Conservation (phyloP, 2,113 vertebrate genomes). For the Forbesichthys papilliferus region DNA sequence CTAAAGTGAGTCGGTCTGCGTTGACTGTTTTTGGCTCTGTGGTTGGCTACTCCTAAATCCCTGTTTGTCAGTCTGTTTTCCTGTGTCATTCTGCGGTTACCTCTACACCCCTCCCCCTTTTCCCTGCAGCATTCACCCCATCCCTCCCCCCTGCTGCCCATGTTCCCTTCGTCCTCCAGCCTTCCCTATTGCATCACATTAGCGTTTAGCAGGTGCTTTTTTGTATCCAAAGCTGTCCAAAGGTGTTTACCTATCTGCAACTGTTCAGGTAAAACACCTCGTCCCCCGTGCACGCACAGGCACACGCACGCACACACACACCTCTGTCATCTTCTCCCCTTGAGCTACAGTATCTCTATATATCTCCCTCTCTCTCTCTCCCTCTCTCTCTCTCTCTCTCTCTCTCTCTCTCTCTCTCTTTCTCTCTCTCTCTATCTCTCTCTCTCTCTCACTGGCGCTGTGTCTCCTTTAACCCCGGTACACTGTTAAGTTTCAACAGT, state of each 20-base stretch:
- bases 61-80: slow-evolving; percentile 3
- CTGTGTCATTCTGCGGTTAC: background rate
- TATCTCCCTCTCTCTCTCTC: slow-evolving; percentile 1
- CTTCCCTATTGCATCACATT: background rate
- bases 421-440: slow-evolving; percentile 21
- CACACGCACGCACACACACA: background rate
- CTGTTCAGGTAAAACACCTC: too few species aligned
- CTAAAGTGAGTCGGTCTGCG: too few species aligned
- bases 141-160: too few species aligned
- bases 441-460: background rate
- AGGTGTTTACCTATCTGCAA: background rate
- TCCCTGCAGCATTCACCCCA: background rate
- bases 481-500: background rate
- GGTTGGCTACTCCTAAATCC: background rate
- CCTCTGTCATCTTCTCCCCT: background rate
- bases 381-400: slow-evolving; percentile 16
- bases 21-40: background rate
- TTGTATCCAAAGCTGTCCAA: background rate
- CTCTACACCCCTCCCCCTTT: background rate
- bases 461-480: slow-evolving; percentile 20
- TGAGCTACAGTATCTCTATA: background rate
- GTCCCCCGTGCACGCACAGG: too few species aligned
- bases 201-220: background rate
- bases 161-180: background rate
- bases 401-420: slow-evolving; percentile 10